These are phyloP conservation scores for Tachina lurida DNA, from an alignment of 2,888 invertebrate genomes.

Conservation along the genomic window DNA sequence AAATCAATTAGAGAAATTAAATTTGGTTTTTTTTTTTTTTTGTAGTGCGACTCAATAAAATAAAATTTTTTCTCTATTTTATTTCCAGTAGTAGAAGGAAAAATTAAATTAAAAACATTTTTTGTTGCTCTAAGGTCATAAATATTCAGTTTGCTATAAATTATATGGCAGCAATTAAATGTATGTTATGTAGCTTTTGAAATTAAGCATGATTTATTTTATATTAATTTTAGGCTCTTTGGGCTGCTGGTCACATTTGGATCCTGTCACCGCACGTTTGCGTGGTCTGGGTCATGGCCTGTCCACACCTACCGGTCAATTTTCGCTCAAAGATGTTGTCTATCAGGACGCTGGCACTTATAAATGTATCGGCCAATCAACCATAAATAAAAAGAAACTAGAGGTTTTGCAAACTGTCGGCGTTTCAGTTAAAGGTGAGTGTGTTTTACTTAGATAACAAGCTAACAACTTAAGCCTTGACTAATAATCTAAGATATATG, in stretches of 20 bases:
- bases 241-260: conserved; percentile 87
- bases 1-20: conserved; percentile 81
- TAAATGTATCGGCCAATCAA: conserved; percentile 86
- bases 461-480: conserved; percentile 39
- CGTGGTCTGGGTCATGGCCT: conserved; percentile 85
- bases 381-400: conserved; percentile 83
- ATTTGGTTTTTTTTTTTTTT: conserved; percentile 74
- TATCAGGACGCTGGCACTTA: conserved; percentile 91
- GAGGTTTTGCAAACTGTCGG: conserved; percentile 85
- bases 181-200: neutral
- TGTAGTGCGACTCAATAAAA: conserved; percentile 44
- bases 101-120: neutral
- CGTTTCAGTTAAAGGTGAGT: conserved; percentile 85
- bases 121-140: conserved; percentile 9
- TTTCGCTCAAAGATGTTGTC: conserved; percentile 87
- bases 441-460: neutral
- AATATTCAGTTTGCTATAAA: neutral
- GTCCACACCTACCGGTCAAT: conserved; percentile 84
- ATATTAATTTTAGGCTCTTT: conserved; percentile 83
- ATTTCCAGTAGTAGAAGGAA: too few relatives aligned
- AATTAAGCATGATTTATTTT: conserved; percentile 10
- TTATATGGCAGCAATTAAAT: neutral
- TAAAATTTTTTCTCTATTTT: neutral
- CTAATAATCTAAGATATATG: neutral
- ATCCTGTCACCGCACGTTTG: conserved; percentile 84